A percentile compares a stretch with the other conserved stretches of the same genome.
Evolutionary conservation across 2,797 vertebrate species (phyloP).

Genomic region (Propithecus deckenii): DNA sequence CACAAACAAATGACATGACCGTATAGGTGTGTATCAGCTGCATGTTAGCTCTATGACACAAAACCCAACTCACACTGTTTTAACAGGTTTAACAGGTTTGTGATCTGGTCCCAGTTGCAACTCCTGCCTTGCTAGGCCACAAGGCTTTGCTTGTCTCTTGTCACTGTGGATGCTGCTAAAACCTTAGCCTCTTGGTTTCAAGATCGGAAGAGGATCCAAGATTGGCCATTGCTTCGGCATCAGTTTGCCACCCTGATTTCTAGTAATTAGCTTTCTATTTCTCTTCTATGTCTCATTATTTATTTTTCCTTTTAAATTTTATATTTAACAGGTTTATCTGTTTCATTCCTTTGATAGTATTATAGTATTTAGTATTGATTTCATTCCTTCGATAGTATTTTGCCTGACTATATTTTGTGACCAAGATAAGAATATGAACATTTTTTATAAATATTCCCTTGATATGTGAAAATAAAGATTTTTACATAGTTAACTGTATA

Average conservation of each 20-base stretch:
- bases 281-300: not conserved
- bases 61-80: not conserved
- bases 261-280: not conserved
- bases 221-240: not conserved
- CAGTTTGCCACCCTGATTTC: not conserved
- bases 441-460: not conserved
- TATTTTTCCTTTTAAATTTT: not conserved
- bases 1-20: not conserved
- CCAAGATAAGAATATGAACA: not conserved
- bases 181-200: not conserved
- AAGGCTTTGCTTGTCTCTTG: not conserved
- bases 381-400: not conserved
- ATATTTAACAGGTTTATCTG: not conserved
- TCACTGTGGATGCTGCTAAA: not conserved
- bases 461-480: not conserved
- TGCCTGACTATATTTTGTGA: not conserved
- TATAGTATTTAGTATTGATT: not conserved
- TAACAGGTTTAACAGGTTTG: not conserved
- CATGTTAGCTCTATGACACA: not conserved
- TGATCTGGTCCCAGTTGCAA: not conserved
- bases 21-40: not conserved
- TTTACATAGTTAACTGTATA: not conserved
- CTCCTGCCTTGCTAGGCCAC: not conserved
- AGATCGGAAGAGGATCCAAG: not conserved
- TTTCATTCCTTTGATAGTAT: not conserved